Conservation (phyloP, 2,888 invertebrate species). For the Charanyca ferruginea region DNA sequence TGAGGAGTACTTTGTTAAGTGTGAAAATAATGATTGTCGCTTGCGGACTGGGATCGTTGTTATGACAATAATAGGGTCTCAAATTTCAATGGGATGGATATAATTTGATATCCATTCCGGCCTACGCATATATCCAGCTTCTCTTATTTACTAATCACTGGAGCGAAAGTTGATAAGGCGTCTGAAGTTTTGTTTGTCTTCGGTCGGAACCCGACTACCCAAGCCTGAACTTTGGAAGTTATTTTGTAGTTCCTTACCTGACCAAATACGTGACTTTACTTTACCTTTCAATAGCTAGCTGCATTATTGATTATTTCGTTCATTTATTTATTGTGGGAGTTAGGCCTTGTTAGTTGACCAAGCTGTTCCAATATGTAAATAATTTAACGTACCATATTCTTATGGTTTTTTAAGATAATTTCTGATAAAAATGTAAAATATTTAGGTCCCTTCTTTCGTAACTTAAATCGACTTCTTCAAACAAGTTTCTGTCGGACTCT, state of each 20-base stretch:
- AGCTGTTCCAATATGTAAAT: slow-evolving; percentile 25
- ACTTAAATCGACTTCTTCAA: slow-evolving; percentile 88
- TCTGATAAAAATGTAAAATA: slow-evolving; percentile 64
- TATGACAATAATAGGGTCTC: slow-evolving; percentile 67
- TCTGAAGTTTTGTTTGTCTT: slow-evolving; percentile 55
- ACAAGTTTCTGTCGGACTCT: slow-evolving; percentile 82
- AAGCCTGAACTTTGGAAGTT: slow-evolving; percentile 33
- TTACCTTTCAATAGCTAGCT: slow-evolving; percentile 23
- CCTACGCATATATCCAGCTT: slow-evolving; percentile 42
- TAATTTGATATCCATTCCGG: slow-evolving; percentile 46
- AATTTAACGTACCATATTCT: slow-evolving; percentile 45
- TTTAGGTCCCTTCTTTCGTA: slow-evolving; percentile 77
- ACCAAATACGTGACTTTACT: slow-evolving; percentile 34
- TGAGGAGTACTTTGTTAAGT: slow-evolving; percentile 80
- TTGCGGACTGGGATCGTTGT: slow-evolving; percentile 66
- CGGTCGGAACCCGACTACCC: slow-evolving; percentile 27
- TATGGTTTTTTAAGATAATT: slow-evolving; percentile 61
- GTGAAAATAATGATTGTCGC: slow-evolving; percentile 79
- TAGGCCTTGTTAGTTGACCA: background rate
- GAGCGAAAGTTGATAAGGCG: slow-evolving; percentile 58
- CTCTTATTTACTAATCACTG: slow-evolving; percentile 63
- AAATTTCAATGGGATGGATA: slow-evolving; percentile 66
- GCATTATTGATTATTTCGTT: slow-evolving; percentile 19
- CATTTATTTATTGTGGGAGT: slow-evolving; percentile 15
- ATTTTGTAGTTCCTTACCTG: slow-evolving; percentile 51